A percentile compares a stretch with the other conserved stretches of the same genome.
Conservation (phyloP, 1,140 invertebrate genomes). For the Procambarus clarkii region DNA sequence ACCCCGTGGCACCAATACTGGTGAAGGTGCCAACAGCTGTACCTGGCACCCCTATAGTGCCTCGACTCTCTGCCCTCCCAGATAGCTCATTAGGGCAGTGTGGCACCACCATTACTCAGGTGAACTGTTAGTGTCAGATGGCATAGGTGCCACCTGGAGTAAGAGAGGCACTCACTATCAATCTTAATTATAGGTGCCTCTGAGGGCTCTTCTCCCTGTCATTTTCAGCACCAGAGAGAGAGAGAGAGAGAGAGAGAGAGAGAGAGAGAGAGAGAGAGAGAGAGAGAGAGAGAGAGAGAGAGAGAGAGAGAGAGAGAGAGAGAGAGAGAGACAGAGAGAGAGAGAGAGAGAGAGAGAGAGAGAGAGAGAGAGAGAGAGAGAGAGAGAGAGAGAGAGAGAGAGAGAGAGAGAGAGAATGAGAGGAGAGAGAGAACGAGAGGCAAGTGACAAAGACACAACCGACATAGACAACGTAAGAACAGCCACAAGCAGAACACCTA, state of each 20-base stretch:
- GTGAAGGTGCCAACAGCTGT: neutral
- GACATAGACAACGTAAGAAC: too few species aligned
- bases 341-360: too few species aligned
- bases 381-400: too few species aligned
- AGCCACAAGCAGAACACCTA: neutral
- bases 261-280: too few species aligned
- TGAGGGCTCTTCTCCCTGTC: neutral
- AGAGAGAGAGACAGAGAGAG: neutral
- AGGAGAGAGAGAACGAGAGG: too few species aligned
- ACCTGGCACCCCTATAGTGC: neutral
- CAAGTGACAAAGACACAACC: too few species aligned
- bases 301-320: neutral
- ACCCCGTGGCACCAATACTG: too few species aligned
- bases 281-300: too few species aligned
- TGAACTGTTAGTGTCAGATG: neutral
- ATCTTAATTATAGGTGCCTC: neutral
- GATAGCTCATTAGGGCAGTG: neutral
- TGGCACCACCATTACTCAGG: neutral
- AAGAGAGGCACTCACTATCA: neutral
- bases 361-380: too few species aligned
- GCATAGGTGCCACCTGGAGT: neutral
- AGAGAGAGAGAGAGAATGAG: too few species aligned
- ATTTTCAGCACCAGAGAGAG: neutral
- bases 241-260: neutral
- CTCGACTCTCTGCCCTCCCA: neutral